These are phyloP conservation scores for Cyanoderma ruficeps DNA, from an alignment of 2,113 vertebrate species.

Conservation along the genomic window DNA sequence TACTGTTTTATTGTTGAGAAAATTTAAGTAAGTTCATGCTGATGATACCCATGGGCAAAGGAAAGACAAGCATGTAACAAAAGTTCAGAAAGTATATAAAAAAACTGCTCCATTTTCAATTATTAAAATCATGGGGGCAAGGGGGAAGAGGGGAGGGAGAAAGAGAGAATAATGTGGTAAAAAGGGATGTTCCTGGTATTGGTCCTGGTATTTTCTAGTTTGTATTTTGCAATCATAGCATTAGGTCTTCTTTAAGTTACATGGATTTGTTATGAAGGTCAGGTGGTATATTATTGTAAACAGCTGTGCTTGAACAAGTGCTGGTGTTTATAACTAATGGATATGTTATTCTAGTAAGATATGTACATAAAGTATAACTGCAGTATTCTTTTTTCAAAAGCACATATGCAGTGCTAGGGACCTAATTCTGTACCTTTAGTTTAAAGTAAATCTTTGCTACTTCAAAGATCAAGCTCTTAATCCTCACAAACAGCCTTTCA, in stretches of 20 bases:
- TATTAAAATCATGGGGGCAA: not conserved
- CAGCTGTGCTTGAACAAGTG: not conserved
- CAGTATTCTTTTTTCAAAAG: not conserved
- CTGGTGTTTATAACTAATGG: not conserved
- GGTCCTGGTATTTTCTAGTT: not conserved
- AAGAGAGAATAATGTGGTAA: not conserved
- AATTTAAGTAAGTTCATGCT: not conserved
- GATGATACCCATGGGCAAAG: not conserved
- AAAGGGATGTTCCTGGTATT: not conserved
- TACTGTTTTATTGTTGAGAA: not conserved
- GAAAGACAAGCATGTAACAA: not conserved
- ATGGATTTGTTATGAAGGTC: not conserved
- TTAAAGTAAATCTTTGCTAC: not conserved
- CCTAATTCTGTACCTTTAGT: not conserved
- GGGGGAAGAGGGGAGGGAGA: fast-evolving
- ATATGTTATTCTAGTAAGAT: not conserved
- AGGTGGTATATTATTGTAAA: not conserved
- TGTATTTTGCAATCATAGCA: not conserved
- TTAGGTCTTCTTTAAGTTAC: not conserved
- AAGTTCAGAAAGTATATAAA: not conserved
- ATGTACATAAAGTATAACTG: not conserved
- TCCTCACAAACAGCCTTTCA: not conserved
- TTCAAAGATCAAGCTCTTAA: slow-evolving; percentile 21
- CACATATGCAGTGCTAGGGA: not conserved
- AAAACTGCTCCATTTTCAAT: not conserved